Evolutionary conservation across 2,888 invertebrate genomes (phyloP), one percentile per base, ranked within the genome.

Genomic region (Cephonodes hylas): DNA sequence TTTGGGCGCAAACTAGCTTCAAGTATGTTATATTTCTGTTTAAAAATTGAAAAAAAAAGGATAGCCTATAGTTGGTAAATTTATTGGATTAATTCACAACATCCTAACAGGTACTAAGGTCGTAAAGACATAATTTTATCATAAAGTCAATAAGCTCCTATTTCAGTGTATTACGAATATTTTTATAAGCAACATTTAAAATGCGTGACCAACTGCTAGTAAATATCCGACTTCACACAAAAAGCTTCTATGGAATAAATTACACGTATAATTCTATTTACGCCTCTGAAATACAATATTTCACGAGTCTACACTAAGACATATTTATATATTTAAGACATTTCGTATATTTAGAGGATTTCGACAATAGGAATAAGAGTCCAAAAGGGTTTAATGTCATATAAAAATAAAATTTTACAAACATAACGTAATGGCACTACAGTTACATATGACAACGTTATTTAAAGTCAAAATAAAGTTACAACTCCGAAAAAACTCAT

Each of bases 341-440:
- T n/a, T n/a, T n/a, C n/a, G n/a, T n/a, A n/a, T n/a, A n/a, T n/a
- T n/a, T n/a, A n/a, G 22, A 8, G 18, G 8, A 53, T 53, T n/a
- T 18, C 53, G 15, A 27, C 1, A 27, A 18, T 27, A 48, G 6
- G 25, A 27, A 18, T 53, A 53, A 15, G 31, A 53, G 31, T 31
- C 48, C 3, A 53, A 18, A 53, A 53, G 53, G 23, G n/a, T n/a
- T 18, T 3, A 31, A 31, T 31, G 22, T 22, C 13, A 34, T 25
- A 58, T 10, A 46, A 58, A 60, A 64, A 64, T 61, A 64, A 57
- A 59, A 61, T 58, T 64, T 65, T 42, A 61, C 18, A 65, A 57
- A 57, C 57, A 63, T 61, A 59, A 64, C 63, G 61, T 57, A 61
- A 61, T 61, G 61, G 61, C 61, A 67, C 65, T 45, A 61, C 48